Base-by-base conservation (phyloP, 2,797 vertebrate species). In the Manis crassicaudata region DNA sequence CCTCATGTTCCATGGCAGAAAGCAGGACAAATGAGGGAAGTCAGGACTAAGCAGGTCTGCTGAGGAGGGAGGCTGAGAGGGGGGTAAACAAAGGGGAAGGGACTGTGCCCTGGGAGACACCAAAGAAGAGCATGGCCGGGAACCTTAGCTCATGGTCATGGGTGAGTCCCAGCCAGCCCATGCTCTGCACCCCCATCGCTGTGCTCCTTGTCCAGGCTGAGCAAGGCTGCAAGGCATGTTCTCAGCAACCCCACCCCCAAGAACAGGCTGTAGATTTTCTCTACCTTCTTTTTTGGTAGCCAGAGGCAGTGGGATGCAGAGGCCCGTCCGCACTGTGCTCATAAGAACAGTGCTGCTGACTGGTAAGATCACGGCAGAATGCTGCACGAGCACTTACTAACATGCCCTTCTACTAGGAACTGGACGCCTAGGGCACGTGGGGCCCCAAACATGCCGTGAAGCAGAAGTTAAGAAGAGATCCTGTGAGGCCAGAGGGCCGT, bases 111-210 rank as follows among this genome's bases (percentile, higher is more conserved):
- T 0, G 1, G 62, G 54, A 35, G 50, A 75, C 11, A 18, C 13
- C 10, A 27, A 35, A 37, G 50, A 6, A 76, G 16, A 35, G 2
- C 0, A 27, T 2, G 20, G 76, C 10, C 17, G 14, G 5, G 32
- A 75, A 16, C 29, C 40, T 73, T 18, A 7, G 81, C 43, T n/a
- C 10, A 0, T 17, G 65, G 60, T 18, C 80, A 43, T 2, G 1
- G 40, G 5, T 7, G 12, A 46, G 60, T 2, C 20, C 35, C 37
- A 43, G 83, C 40, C 3, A 8, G 65, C 43, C 58, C 54, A 58
- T 25, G 40, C 32, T 60, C 65, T 14, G 18, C 5, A 9, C 2
- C 16, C 13, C 32, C 0, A 0, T 23, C 8, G 5, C 82, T 52
- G 18, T 21, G 68, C 50, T 56, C 27, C 2, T 0, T 18, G 23